Evolutionary conservation across 2,797 vertebrate species (phyloP), one percentile per base, ranked within the genome.

Genomic region (Pteronotus mesoamericanus): DNA sequence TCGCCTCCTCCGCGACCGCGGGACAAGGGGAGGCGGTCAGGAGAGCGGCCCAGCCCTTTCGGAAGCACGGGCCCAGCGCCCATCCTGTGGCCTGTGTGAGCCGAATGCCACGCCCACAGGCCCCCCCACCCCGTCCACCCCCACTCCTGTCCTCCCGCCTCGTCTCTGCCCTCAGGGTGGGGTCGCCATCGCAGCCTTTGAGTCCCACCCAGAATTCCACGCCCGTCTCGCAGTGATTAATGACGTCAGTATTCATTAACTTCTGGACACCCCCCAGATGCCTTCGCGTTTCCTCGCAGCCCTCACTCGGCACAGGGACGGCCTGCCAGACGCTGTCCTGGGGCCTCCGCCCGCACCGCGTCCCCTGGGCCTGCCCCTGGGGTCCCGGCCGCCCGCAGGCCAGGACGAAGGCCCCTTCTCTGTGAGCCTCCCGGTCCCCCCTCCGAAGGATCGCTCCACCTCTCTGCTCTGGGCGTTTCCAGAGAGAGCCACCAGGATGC

Each of bases 61-160:
- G 32, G 53, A n/a, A 16, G 46, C 55, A 22, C 0, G 0, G 2
- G 4, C 34, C 26, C 37, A 11, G 21, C 1, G 9, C 1, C 3
- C 46, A 3, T 19, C 6, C 57, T 5, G 3, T 10, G 10, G 66
- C 11, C 6, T 2, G 18, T 2, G 7, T 39, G 86, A 6, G 12
- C 14, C 0, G 29, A 64, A 29, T 0, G 3, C 14, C 0, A 95
- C 96, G 98, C 91, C 61, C 8, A 0, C 2, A 42, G 69, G 69
- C 89, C 94, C 64, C 48, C 46, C 1, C 0, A 0, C 55, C 77
- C 9, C 0, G 24, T 48, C 22, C n/a, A n/a, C n/a, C n/a, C n/a
- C n/a, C n/a, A n/a, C n/a, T 75, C 26, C 94, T 18, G 48, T 82
- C 57, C 46, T 3, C 10, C 34, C 39, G 39, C 5, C 24, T 79